These are phyloP conservation scores for Latheticus oryzae DNA, from an alignment of 2,888 invertebrate genomes.

Conservation along the genomic window DNA sequence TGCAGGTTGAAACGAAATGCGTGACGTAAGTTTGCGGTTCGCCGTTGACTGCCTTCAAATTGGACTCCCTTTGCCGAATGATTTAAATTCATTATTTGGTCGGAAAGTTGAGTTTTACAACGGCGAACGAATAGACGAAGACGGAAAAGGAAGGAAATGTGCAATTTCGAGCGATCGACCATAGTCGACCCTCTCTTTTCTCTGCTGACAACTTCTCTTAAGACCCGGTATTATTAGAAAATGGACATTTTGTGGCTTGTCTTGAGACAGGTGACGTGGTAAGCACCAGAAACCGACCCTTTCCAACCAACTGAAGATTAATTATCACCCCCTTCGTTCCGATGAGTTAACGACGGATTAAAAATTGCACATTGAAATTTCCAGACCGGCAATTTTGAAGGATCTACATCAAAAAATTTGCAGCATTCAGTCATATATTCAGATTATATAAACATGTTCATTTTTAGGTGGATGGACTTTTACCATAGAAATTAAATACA, in stretches of 20 bases:
- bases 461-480: too few species aligned
- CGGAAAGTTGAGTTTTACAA: slow-evolving; percentile 30
- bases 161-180: slow-evolving; percentile 24
- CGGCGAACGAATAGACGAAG: slow-evolving; percentile 1
- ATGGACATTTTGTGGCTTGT: slow-evolving; percentile 45
- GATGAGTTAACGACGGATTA: slow-evolving; percentile 20
- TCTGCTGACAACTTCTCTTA: slow-evolving; percentile 22
- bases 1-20: slow-evolving; percentile 38
- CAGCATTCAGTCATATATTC: too few species aligned
- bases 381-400: slow-evolving; percentile 8
- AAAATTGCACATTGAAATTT: slow-evolving; percentile 14
- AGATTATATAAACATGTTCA: too few species aligned
- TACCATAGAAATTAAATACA: too few species aligned
- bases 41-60: slow-evolving; percentile 38
- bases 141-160: slow-evolving; percentile 9
- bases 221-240: slow-evolving; percentile 41
- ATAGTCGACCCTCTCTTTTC: neutral
- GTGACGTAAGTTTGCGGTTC: slow-evolving; percentile 42
- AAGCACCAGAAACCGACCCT: slow-evolving; percentile 45
- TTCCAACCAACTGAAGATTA: slow-evolving; percentile 45
- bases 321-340: slow-evolving; percentile 36
- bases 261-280: slow-evolving; percentile 46
- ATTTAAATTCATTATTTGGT: slow-evolving; percentile 43
- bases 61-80: slow-evolving; percentile 37
- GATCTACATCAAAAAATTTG: slow-evolving; percentile 3